A percentile compares a stretch with the other conserved stretches of the same genome.
These are phyloP conservation scores for Diplogasteroides magnus DNA, from an alignment of 1,140 invertebrate genomes.

Conservation along the genomic window DNA sequence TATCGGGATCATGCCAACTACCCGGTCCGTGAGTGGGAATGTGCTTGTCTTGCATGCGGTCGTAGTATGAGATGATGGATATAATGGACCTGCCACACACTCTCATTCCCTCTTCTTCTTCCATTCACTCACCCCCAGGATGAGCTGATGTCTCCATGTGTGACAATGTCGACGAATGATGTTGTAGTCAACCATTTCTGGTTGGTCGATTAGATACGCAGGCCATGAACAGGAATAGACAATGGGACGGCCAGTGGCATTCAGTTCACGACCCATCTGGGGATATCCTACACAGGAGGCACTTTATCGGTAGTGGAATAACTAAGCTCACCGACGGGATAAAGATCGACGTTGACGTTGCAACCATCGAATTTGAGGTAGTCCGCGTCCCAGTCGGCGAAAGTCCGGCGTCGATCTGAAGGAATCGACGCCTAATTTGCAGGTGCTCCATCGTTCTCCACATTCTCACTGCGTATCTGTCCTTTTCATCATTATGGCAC, in stretches of 20 bases:
- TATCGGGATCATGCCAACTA: constrained; percentile 96
- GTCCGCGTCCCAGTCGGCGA: constrained; percentile 91
- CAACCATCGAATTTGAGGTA: constrained; percentile 95
- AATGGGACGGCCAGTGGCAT: constrained; percentile 81
- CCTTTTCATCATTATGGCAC: too few species aligned
- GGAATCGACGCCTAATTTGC: too few species aligned
- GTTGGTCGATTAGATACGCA: constrained; percentile 33
- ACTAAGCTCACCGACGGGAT: constrained; percentile 64
- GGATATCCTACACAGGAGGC: constrained; percentile 67
- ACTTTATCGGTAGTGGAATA: not conserved
- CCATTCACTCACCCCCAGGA: constrained; percentile 64
- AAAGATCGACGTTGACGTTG: constrained; percentile 74
- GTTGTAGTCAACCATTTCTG: constrained; percentile 70
- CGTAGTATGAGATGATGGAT: constrained; percentile 89
- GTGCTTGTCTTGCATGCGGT: constrained; percentile 81
- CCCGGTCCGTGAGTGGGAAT: constrained; percentile 85
- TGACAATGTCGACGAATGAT: constrained; percentile 83
- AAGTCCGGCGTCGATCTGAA: constrained; percentile 76
- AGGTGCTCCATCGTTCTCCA: too few species aligned
- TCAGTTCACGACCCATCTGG: constrained; percentile 78
- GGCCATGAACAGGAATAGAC: constrained; percentile 96
- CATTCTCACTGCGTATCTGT: too few species aligned
- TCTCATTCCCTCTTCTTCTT: too few species aligned
- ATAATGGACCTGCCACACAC: constrained; percentile 64
- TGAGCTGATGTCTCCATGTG: constrained; percentile 86